Conservation (phyloP, 2,113 vertebrate genomes). For the Rhea americana region DNA sequence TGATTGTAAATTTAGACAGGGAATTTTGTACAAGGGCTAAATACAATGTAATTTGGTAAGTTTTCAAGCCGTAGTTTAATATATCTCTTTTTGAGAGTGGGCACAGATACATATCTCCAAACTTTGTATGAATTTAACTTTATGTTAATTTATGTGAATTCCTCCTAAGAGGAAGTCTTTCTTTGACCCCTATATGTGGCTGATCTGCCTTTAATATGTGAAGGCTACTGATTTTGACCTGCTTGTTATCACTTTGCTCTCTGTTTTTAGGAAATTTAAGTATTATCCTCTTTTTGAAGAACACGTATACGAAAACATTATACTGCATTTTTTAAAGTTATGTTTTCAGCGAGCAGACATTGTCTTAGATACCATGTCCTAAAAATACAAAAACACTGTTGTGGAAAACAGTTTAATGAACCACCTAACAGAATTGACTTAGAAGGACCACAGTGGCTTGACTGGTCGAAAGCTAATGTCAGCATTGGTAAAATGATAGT, state of each 20-base stretch:
- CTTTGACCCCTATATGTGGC: fast-evolving
- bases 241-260: background rate
- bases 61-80: background rate
- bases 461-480: background rate
- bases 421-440: background rate
- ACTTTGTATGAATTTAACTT: background rate
- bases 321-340: background rate
- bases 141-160: too few relatives aligned
- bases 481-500: background rate
- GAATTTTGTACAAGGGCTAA: background rate
- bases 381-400: background rate
- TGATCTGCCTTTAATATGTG: background rate
- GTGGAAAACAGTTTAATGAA: background rate
- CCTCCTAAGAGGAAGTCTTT: background rate
- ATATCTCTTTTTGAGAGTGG: background rate
- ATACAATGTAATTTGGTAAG: background rate
- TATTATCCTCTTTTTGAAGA: background rate
- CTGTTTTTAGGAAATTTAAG: background rate
- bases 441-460: background rate
- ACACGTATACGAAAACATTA: background rate
- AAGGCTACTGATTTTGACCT: background rate
- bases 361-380: background rate
- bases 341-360: background rate
- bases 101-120: background rate
- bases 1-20: too few relatives aligned